Evolutionary conservation across 2,888 invertebrate genomes (phyloP), one percentile per base, ranked within the genome.

Genomic region (Blomia tropicalis): DNA sequence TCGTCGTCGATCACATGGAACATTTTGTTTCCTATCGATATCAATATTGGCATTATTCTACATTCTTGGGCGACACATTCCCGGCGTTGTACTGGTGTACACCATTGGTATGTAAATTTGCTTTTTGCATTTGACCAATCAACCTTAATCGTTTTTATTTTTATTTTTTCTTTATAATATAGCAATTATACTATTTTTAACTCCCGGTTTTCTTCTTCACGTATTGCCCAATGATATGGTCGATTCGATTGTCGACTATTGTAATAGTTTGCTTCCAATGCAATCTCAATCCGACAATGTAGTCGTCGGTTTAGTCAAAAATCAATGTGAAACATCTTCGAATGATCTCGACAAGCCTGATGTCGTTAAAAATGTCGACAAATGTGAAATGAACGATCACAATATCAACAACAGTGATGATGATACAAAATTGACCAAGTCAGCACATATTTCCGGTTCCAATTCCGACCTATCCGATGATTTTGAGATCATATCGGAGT

Each of bases 81-180:
- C 74, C 25, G 73, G 73, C 27, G 69, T 73, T 25, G 67, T 71
- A 63, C 65, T 74, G 47, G 67, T 71, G 25, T 74, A 74, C 66
- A 69, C 70, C 22, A 64, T 71, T 44, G 71, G 74, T 73, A 70
- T 70, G 71, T 69, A 36, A 29, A 17, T 47, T n/a, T 61, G 32
- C 27, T 54, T 59, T 44, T 60, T 63, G 4, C 65, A 23, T 68
- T 69, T 44, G 69, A 71, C n/a, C n/a, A n/a, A n/a, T n/a, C n/a
- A n/a, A n/a, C n/a, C n/a, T 72, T 70, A 60, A 70, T 72, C 66
- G 69, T 69, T 41, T 30, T 70, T 2, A 67, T 71, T 64, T 65
- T 71, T 60, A 70, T 70, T 70, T 72, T 71, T 23, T 70, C 69
- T 66, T 65, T 71, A 19, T n/a, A n/a, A 30, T 3, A 3, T 29